Conservation (phyloP, 1,140 invertebrate species). For the Dendrolimus punctatus region DNA sequence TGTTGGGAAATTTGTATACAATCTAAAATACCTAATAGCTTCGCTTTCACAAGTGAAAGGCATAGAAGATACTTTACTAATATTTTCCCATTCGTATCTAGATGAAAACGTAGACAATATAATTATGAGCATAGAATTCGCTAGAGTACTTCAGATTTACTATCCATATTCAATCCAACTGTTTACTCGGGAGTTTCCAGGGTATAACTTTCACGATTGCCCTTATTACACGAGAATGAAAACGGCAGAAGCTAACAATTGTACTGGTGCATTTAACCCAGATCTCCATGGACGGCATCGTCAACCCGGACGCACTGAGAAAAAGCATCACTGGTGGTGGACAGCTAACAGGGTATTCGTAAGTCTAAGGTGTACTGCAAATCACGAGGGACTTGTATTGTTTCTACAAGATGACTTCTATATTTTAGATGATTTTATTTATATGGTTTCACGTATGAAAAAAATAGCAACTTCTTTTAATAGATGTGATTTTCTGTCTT, state of each 20-base stretch:
- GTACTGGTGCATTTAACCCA: constrained; percentile 19
- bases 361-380: constrained; percentile 17
- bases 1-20: constrained; percentile 18
- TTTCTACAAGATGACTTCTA: constrained; percentile 32
- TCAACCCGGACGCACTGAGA: constrained; percentile 19
- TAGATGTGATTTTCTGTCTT: constrained; percentile 26
- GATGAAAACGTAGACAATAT: constrained; percentile 27
- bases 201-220: constrained; percentile 28
- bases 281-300: constrained; percentile 29
- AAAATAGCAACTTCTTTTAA: constrained; percentile 17
- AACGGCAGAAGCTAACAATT: constrained; percentile 21
- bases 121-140: constrained; percentile 33
- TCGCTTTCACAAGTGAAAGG: constrained; percentile 29
- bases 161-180: constrained; percentile 39
- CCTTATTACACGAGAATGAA: constrained; percentile 18
- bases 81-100: constrained; percentile 38
- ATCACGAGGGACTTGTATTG: constrained; percentile 21
- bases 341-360: constrained; percentile 41
- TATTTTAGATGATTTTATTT: constrained; percentile 35
- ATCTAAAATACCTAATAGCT: constrained; percentile 30
- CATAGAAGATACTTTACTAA: constrained; percentile 29
- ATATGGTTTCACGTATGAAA: constrained; percentile 29
- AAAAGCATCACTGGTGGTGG: constrained; percentile 51
- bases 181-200: constrained; percentile 30
- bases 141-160: constrained; percentile 38